Conservation (phyloP, 2,797 vertebrate genomes). For the Merluccius polli region DNA sequence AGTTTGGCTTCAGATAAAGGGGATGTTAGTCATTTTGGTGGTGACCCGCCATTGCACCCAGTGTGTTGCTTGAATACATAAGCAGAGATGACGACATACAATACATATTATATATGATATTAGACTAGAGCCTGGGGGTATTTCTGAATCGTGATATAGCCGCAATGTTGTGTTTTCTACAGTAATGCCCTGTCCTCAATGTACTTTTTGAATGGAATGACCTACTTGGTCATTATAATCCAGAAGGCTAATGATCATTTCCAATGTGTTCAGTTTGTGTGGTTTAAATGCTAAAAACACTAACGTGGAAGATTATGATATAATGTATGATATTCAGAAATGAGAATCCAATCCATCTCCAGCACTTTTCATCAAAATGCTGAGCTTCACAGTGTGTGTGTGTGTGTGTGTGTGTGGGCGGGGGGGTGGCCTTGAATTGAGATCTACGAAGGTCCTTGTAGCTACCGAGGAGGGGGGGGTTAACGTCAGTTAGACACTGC, state of each 20-base stretch:
- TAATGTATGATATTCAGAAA: too few species aligned
- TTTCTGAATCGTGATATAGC: too few species aligned
- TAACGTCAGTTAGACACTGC: not conserved
- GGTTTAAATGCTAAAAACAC: not conserved
- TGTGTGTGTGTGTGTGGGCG: too few species aligned
- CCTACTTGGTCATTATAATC: not conserved
- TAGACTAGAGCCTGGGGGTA: not conserved
- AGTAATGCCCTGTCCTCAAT: not conserved
- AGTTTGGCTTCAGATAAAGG: too few species aligned
- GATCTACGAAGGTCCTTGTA: slow-evolving; percentile 11
- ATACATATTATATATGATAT: not conserved
- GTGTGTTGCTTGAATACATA: too few species aligned
- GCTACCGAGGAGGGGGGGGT: not conserved
- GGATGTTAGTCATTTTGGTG: too few species aligned
- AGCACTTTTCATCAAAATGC: too few species aligned
- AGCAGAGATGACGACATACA: too few species aligned
- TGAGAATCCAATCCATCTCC: too few species aligned
- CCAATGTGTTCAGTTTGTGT: not conserved
- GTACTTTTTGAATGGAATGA: not conserved
- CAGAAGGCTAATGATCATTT: not conserved
- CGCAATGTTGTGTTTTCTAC: not conserved
- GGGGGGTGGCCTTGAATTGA: slow-evolving; percentile 18
- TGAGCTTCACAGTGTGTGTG: too few species aligned
- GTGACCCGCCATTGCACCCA: too few species aligned
- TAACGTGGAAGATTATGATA: not conserved